Conservation (phyloP, 2,113 vertebrate species). For the Equus quagga region DNA sequence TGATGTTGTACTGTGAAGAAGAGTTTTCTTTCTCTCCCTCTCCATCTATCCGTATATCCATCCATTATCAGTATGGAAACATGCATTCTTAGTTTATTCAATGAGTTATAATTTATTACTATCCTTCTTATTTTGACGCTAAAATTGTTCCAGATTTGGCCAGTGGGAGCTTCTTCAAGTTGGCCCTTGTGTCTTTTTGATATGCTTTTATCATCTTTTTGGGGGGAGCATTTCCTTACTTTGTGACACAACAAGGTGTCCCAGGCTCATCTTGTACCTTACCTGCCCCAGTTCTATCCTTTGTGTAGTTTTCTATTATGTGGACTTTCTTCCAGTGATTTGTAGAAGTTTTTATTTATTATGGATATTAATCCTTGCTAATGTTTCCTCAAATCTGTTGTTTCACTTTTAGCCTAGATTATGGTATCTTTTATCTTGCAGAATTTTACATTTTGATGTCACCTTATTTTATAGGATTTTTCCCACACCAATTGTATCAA, state of each 20-base stretch:
- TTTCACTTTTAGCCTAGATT: background rate
- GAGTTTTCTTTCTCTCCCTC: background rate
- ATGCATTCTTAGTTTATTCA: background rate
- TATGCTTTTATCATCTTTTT: background rate
- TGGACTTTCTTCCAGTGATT: background rate
- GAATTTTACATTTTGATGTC: background rate
- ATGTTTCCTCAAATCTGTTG: background rate
- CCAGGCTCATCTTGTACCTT: background rate
- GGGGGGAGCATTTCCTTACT: background rate
- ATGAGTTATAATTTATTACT: background rate
- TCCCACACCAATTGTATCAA: background rate
- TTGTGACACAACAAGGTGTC: background rate
- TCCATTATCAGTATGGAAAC: background rate
- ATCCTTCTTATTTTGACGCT: background rate
- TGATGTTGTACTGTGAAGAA: background rate
- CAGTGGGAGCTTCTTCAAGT: background rate
- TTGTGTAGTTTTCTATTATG: background rate
- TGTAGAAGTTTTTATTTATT: background rate
- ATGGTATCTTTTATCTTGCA: background rate
- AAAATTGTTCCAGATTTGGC: background rate
- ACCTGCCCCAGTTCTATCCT: background rate
- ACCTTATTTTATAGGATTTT: background rate
- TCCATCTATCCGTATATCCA: background rate
- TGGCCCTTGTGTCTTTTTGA: background rate
- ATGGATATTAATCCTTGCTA: background rate